These are phyloP conservation scores for Polia nebulosa DNA, from an alignment of 2,888 invertebrate species.

Conservation along the genomic window DNA sequence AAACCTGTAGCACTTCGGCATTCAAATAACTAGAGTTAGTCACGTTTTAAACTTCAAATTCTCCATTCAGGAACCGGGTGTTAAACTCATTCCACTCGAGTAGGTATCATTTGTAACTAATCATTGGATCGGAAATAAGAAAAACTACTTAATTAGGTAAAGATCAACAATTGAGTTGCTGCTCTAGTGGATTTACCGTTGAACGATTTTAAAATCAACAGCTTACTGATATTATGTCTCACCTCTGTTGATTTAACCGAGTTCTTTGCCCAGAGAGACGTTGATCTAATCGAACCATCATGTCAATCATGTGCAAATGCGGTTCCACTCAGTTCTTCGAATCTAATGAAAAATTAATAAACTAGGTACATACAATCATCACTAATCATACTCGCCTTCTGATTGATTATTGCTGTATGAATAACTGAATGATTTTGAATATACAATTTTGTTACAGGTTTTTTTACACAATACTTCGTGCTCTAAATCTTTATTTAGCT, in stretches of 20 bases:
- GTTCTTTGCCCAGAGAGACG: slow-evolving; percentile 42
- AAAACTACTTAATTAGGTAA: slow-evolving; percentile 12
- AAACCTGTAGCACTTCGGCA: not conserved
- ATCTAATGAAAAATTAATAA: slow-evolving; percentile 53
- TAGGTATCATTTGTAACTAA: not conserved
- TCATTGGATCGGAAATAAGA: slow-evolving; percentile 5
- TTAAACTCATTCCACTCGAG: slow-evolving; percentile 6
- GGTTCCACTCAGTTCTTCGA: slow-evolving; percentile 28
- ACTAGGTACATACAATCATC: slow-evolving; percentile 44
- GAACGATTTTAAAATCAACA: slow-evolving; percentile 14
- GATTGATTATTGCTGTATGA: slow-evolving; percentile 46
- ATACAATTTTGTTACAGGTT: slow-evolving; percentile 31
- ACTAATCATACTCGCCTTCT: slow-evolving; percentile 29
- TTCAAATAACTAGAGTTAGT: not conserved
- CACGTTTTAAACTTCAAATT: not conserved
- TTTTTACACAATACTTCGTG: slow-evolving; percentile 32
- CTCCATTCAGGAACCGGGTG: not conserved
- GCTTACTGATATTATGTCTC: slow-evolving; percentile 8
- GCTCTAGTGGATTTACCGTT: slow-evolving; percentile 12
- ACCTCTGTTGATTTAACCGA: slow-evolving; percentile 13
- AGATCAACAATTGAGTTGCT: slow-evolving; percentile 20
- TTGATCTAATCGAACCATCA: slow-evolving; percentile 19
- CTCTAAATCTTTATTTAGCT: not conserved
- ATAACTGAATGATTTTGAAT: slow-evolving; percentile 33
- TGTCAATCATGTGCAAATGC: slow-evolving; percentile 21